A percentile compares a stretch with the other conserved stretches of the same genome.
phyloP scores from a whole-genome alignment of 1,140 invertebrate genomes.

The Eciton burchellii region DNA sequence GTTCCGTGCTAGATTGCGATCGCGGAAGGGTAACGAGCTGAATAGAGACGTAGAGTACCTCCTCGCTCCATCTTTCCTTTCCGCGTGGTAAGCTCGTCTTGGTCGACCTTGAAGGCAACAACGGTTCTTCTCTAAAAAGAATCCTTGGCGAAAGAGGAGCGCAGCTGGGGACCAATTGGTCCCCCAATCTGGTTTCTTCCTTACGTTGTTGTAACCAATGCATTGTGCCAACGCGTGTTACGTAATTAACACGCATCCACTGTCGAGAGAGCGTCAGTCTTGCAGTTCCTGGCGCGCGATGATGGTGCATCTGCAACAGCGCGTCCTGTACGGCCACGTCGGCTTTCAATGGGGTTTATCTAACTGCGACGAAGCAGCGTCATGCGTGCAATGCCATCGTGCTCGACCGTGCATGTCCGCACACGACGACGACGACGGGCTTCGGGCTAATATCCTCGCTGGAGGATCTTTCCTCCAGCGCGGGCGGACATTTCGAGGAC shows the following conservation, averaged over 20 bases:
- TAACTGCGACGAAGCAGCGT: constrained; percentile 62
- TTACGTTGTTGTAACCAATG: neutral
- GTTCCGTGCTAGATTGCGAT: constrained; percentile 60
- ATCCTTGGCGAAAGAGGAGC: neutral
- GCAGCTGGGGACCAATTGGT: neutral
- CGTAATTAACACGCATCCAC: neutral
- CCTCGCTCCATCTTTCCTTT: constrained; percentile 18
- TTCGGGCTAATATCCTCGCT: constrained; percentile 15
- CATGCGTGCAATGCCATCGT: constrained; percentile 61
- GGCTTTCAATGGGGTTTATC: constrained; percentile 58
- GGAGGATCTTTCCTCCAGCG: constrained; percentile 14
- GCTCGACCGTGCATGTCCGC: constrained; percentile 61
- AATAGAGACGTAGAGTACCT: constrained; percentile 30
- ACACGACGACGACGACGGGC: constrained; percentile 2
- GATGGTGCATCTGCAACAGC: neutral
- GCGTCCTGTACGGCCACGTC: constrained; percentile 34
- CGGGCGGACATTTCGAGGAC: constrained; percentile 39
- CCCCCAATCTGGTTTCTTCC: neutral
- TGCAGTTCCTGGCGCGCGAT: too few relatives aligned
- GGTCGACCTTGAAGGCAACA: neutral
- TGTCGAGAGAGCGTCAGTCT: neutral
- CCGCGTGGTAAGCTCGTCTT: neutral
- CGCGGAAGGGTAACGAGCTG: constrained; percentile 58
- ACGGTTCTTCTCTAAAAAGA: neutral
- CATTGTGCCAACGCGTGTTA: neutral